Base-by-base conservation (phyloP, 2,888 invertebrate genomes). In the Danaus chrysippus region DNA sequence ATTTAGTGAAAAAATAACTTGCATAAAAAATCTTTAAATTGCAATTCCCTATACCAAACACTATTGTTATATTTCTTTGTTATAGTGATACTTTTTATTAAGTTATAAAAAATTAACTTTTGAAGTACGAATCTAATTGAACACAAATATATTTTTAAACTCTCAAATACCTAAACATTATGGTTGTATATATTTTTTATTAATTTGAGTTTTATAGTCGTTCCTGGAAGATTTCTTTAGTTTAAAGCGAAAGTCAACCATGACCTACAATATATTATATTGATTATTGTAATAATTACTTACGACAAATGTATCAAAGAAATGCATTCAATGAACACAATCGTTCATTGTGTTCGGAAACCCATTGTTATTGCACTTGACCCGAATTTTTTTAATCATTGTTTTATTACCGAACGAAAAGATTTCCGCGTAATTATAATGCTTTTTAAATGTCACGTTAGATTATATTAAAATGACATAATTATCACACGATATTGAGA, bases 341-440 rank as follows among this genome's bases (percentile, higher is more conserved):
- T 69, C 44, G 56, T 12, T 56, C 64, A 70, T 70, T 69, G 70
- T 70, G 44, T 63, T 65, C 42, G 53, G 19, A 61, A 56, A 54
- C 53, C 42, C 63, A 69, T 70, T 70, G 66, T 68, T 57, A 42
- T 54, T 61, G 65, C 64, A 69, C 70, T 70, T 70, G 70, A 68
- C 69, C 69, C 61, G 60, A 58, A 62, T 65, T 59, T 11, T n/a
- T 43, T 46, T 44, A 56, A 59, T 54, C 56, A 56, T 57, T 59
- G 61, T 62, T 62, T 46, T 56, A 46, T 46, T 58, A 46, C 42
- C 41, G 44, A 66, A 52, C 60, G 55, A 60, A 56, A 46, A 63
- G 42, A 55, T 59, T 68, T 68, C 63, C 68, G 64, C 49, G 10
- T 17, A 46, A 9, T 13, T n/a, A 13, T 46, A 46, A 13, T 46